A percentile compares a stretch with the other conserved stretches of the same genome.
These are phyloP conservation scores for Labia minor DNA, from an alignment of 2,888 invertebrate genomes.

Conservation along the genomic window DNA sequence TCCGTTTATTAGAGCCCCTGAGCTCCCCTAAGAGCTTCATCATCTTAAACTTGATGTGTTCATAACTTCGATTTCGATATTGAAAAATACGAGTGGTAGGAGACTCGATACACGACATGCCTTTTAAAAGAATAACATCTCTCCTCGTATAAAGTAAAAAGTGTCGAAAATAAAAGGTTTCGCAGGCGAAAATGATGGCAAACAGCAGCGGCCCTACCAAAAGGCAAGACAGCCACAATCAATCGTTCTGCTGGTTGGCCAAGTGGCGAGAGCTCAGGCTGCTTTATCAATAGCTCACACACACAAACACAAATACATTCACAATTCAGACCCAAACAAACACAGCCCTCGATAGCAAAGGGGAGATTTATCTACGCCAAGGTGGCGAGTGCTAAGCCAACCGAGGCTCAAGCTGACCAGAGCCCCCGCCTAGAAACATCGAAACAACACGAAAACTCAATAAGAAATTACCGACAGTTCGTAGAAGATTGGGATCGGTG, in stretches of 20 bases:
- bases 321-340: too few relatives aligned
- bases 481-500: background rate
- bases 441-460: slow-evolving; percentile 6
- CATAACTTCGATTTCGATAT: background rate
- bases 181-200: background rate
- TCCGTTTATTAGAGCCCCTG: too few relatives aligned
- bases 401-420: background rate
- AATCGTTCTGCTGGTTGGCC: background rate
- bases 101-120: slow-evolving; percentile 8
- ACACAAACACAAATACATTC: background rate
- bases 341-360: too few relatives aligned
- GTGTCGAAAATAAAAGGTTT: background rate
- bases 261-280: background rate
- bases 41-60: background rate
- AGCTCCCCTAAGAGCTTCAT: background rate
- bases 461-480: background rate
- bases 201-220: background rate
- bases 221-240: slow-evolving; percentile 3
- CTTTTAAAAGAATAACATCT: slow-evolving; percentile 5
- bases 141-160: background rate
- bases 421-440: background rate
- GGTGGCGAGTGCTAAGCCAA: background rate
- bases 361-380: slow-evolving; percentile 3
- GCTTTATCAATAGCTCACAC: background rate
- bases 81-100: background rate